These are phyloP conservation scores for Entomyzon cyanotis DNA, from an alignment of 2,113 vertebrate species.

Conservation along the genomic window DNA sequence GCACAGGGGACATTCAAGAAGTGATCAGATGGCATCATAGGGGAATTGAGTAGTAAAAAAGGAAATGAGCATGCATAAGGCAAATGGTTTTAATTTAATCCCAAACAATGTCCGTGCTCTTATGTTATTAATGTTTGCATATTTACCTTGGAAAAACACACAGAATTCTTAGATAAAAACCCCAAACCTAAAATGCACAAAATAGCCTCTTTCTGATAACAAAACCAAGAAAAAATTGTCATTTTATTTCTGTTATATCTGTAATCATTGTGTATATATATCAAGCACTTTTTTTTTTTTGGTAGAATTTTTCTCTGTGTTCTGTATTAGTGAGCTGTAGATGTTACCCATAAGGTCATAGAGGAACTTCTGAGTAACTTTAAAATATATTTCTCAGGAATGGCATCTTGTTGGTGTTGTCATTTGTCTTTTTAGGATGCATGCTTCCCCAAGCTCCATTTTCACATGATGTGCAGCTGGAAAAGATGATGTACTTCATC, in stretches of 20 bases:
- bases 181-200: neutral
- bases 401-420: neutral
- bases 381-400: neutral
- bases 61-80: slow-evolving; percentile 76
- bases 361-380: neutral
- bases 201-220: neutral
- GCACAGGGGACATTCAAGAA: slow-evolving; percentile 73
- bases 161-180: slow-evolving; percentile 3
- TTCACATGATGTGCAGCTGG: neutral
- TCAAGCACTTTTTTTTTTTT: neutral
- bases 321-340: neutral
- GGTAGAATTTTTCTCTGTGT: neutral
- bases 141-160: slow-evolving; percentile 66
- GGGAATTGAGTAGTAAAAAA: slow-evolving; percentile 79
- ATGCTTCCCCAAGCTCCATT: neutral
- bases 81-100: slow-evolving; percentile 74
- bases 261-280: neutral
- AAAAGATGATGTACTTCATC: neutral
- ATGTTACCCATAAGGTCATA: neutral
- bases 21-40: slow-evolving; percentile 79
- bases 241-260: neutral
- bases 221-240: neutral
- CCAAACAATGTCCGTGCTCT: slow-evolving; percentile 62
- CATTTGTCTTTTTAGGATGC: neutral
- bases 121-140: slow-evolving; percentile 37